Base-by-base conservation (phyloP, 2,888 invertebrate species). In the Dermolepida albohirtum region DNA sequence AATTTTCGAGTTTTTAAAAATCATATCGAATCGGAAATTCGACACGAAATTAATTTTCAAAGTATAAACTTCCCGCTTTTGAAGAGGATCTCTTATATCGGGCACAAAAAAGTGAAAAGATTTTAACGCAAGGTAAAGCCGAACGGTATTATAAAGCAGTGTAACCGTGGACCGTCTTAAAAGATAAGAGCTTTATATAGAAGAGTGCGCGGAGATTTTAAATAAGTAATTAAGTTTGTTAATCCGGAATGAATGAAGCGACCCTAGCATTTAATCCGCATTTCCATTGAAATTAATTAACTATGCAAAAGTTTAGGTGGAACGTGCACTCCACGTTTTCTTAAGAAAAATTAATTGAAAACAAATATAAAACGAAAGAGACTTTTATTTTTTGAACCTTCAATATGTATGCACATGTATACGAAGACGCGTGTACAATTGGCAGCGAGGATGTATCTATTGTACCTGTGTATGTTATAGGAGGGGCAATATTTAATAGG, bases 401-500 rank as follows among this genome's bases (percentile, higher is more conserved):
- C 16, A 16, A 1, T 10, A 12, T 34, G 16, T n/a, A n/a, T n/a
- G n/a, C n/a, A n/a, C n/a, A n/a, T n/a, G n/a, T n/a, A n/a, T 44
- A 62, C 39, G 12, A 14, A 34, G 34, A 1, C 17, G 5, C n/a
- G 17, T 11, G 10, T 40, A 10, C 12, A 10, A 17, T 41, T 34
- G 2, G 34, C 16, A 1, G 11, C n/a, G 4, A 7, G 16, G 22
- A 22, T 6, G 52, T 22, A 54, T n/a, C n/a, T n/a, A n/a, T n/a
- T n/a, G n/a, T n/a, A n/a, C n/a, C n/a, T n/a, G n/a, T 44, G 22
- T 22, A 22, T 22, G 22, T 22, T 22, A 2, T 43, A 4, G 22
- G 43, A 16, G 22, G n/a, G 2, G 22, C 11, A 22, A 59, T 41
- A 1, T 40, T 52, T 49, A 79, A 85, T 85, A 34, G 6, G 34